Evolutionary conservation across 2,888 invertebrate species (phyloP), one percentile per base, ranked within the genome.

Genomic region (Protophormia terraenovae): DNA sequence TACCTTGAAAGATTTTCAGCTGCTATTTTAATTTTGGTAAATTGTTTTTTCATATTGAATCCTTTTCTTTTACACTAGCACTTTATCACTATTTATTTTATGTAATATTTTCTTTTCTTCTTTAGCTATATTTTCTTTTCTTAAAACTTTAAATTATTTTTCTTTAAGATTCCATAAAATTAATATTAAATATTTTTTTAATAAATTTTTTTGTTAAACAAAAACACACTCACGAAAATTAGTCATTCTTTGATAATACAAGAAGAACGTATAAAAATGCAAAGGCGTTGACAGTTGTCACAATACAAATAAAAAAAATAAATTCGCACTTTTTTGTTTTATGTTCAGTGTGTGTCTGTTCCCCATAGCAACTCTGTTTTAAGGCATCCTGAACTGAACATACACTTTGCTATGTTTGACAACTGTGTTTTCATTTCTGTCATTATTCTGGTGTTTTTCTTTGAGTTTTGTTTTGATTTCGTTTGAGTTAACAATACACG

Each of bases 1-100:
- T 90, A 92, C 92, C 92, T 91, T 88, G 92, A 92, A 87, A 92
- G 89, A 89, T 91, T 92, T 89, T 92, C 92, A 86, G 92, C 92
- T 77, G 92, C 92, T 87, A 91, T 92, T 92, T 92, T 92, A 47
- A 92, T 91, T 91, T 92, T 92, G 71, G 92, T 91, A 88, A 92
- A 91, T 90, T 92, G 92, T 89, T 92, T 92, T 90, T 92, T 92
- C 92, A 92, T 92, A 87, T 90, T 91, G 88, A 77, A 75, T 45
- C 16, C 58, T 76, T 72, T 72, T 72, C 16, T 45, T 55, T 64
- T 35, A 58, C n/a, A n/a, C n/a, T n/a, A n/a, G n/a, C n/a, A n/a
- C n/a, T n/a, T n/a, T n/a, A n/a, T n/a, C n/a, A n/a, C n/a, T n/a
- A n/a, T n/a, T n/a, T n/a, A n/a, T n/a, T 41, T 53, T 79, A 76